A percentile compares a stretch with the other conserved stretches of the same genome.
Evolutionary conservation across 2,888 invertebrate genomes (phyloP).

Genomic region (Drosophila buzzatii): DNA sequence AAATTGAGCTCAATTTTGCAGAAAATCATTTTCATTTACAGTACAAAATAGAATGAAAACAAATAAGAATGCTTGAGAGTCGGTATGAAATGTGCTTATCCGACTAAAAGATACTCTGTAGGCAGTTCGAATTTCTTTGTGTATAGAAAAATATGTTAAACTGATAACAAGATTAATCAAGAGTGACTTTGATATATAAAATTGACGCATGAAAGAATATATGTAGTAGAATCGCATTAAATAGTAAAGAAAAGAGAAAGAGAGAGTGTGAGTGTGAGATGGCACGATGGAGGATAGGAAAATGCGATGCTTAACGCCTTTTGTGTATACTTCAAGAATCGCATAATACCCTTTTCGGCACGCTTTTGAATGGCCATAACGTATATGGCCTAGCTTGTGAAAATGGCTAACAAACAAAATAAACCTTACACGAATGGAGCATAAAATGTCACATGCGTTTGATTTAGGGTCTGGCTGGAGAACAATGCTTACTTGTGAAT

Average conservation of each 20-base stretch:
- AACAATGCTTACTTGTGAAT: not conserved
- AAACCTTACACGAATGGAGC: not conserved
- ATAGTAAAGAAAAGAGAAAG: not conserved
- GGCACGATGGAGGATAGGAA: too few relatives aligned
- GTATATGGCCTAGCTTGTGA: not conserved
- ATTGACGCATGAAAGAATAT: not conserved
- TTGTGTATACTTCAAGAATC: conserved; percentile 1
- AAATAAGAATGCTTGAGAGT: not conserved
- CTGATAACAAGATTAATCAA: not conserved
- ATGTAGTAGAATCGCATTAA: not conserved
- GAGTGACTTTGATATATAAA: not conserved
- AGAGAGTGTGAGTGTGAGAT: not conserved
- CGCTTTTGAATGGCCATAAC: not conserved
- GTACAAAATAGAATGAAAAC: conserved; percentile 19
- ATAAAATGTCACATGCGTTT: conserved; percentile 18
- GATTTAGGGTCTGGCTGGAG: not conserved
- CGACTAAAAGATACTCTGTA: not conserved
- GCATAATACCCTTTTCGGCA: not conserved
- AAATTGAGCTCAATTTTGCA: conserved; percentile 56
- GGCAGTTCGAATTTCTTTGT: not conserved
- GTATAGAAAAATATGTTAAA: not conserved
- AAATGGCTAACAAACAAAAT: conserved; percentile 4
- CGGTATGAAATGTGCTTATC: not conserved
- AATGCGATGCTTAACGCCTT: not conserved
- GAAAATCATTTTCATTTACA: conserved; percentile 47